A percentile compares a stretch with the other conserved stretches of the same genome.
phyloP scores from a whole-genome alignment of 2,888 invertebrate genomes.

The Hoplodrina ambigua region DNA sequence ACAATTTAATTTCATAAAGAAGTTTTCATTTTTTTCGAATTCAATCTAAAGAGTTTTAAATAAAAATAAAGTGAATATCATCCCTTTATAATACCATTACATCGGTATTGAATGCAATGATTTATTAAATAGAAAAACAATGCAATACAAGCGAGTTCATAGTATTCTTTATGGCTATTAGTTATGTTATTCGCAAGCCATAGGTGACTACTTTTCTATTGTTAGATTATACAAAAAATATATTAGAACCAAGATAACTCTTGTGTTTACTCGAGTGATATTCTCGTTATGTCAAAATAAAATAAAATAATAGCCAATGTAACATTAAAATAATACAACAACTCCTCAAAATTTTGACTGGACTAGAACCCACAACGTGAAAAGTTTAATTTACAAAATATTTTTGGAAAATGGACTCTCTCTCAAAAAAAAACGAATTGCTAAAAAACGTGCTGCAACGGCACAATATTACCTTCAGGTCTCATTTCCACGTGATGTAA shows the following conservation, averaged over 20 bases:
- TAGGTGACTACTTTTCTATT: constrained; percentile 85
- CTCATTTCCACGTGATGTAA: constrained; percentile 58
- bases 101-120: constrained; percentile 62
- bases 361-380: constrained; percentile 88
- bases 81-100: constrained; percentile 59
- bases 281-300: constrained; percentile 74
- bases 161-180: constrained; percentile 88
- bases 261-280: constrained; percentile 76
- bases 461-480: constrained; percentile 46
- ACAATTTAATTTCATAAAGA: constrained; percentile 40
- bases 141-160: constrained; percentile 88
- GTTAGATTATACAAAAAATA: constrained; percentile 87
- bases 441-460: constrained; percentile 48
- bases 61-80: constrained; percentile 59
- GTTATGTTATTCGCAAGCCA: constrained; percentile 90
- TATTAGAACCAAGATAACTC: constrained; percentile 83
- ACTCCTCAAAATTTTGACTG: constrained; percentile 83
- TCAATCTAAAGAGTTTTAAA: constrained; percentile 46
- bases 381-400: constrained; percentile 74
- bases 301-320: constrained; percentile 78
- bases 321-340: constrained; percentile 78
- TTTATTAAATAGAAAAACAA: constrained; percentile 83
- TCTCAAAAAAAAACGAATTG: constrained; percentile 56
- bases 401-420: constrained; percentile 75
- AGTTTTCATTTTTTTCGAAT: constrained; percentile 33